Conservation (phyloP, 2,797 vertebrate species). For the Sebastiscus tertius region DNA sequence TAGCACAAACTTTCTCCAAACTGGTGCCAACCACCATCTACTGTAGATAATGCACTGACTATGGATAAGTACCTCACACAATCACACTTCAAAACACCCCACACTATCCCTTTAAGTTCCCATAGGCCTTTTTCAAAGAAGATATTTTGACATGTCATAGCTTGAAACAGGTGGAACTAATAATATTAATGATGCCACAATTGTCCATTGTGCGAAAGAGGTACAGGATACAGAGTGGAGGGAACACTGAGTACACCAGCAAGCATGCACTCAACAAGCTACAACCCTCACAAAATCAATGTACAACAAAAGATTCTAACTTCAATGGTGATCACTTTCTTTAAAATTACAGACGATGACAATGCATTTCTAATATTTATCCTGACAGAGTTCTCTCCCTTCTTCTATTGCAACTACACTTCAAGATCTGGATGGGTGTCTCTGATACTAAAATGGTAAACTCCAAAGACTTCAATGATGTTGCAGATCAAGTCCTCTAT, state of each 20-base stretch:
- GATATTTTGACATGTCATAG: background rate
- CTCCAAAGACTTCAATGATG: background rate
- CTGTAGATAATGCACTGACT: too few relatives aligned
- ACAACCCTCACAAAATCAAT: background rate
- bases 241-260: background rate
- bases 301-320: background rate
- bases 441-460: background rate
- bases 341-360: background rate
- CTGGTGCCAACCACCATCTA: too few relatives aligned
- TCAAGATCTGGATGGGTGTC: background rate
- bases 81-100: too few relatives aligned
- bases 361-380: background rate
- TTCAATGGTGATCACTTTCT: background rate
- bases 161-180: background rate
- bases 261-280: background rate
- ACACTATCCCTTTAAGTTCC: background rate
- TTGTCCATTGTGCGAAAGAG: background rate
- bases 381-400: background rate
- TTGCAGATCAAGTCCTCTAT: constrained; percentile 1
- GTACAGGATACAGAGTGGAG: background rate
- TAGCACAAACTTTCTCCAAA: too few relatives aligned
- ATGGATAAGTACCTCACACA: too few relatives aligned
- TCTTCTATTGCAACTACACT: background rate
- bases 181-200: background rate
- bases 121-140: background rate